A percentile compares a stretch with the other conserved stretches of the same genome.
Evolutionary conservation across 2,888 invertebrate species (phyloP).

Genomic region (Chalcosyrphus nemorum): DNA sequence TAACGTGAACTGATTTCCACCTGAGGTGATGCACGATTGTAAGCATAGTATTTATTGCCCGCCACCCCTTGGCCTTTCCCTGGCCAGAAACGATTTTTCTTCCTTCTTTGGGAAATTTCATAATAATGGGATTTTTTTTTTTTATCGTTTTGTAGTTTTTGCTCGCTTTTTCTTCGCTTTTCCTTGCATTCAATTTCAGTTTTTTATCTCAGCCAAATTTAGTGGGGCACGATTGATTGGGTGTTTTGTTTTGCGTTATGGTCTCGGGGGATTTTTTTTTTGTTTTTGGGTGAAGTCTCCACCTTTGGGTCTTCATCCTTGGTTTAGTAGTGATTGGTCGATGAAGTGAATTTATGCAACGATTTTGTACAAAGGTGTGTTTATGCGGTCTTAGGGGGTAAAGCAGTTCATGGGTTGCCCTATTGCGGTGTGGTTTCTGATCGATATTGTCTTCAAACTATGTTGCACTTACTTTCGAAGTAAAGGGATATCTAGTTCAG

Average conservation of each 20-base stretch:
- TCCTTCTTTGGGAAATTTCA: slow-evolving; percentile 51
- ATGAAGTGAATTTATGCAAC: not conserved
- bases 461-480: too few species aligned
- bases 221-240: slow-evolving; percentile 50
- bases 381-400: not conserved
- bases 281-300: not conserved
- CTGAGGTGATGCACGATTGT: slow-evolving; percentile 72
- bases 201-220: slow-evolving; percentile 44
- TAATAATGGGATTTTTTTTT: slow-evolving; percentile 57
- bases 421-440: too few species aligned
- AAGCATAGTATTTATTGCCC: slow-evolving; percentile 63
- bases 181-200: slow-evolving; percentile 33
- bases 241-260: slow-evolving; percentile 14
- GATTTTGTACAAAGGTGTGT: not conserved
- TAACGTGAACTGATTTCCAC: slow-evolving; percentile 70
- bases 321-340: not conserved
- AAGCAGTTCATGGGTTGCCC: not conserved
- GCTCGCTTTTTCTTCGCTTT: slow-evolving; percentile 5
- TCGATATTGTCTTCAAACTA: too few species aligned
- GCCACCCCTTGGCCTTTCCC: slow-evolving; percentile 43
- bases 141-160: not conserved
- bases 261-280: too few species aligned
- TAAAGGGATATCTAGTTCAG: not conserved
- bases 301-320: slow-evolving; percentile 9
- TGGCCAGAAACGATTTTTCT: slow-evolving; percentile 19